These are phyloP conservation scores for Psix sp. DNA, from an alignment of 1,140 invertebrate species.

Conservation along the genomic window DNA sequence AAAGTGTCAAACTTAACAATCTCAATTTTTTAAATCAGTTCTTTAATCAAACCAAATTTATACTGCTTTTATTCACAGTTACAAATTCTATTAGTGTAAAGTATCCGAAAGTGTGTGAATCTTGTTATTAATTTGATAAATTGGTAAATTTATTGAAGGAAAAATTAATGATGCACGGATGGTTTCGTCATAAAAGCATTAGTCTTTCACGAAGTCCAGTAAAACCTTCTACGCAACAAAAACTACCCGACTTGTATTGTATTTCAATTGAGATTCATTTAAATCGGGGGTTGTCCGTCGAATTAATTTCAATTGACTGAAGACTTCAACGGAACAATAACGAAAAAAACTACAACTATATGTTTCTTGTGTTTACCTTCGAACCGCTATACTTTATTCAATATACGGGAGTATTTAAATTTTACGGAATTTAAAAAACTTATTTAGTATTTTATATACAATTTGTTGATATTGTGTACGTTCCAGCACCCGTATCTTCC, in stretches of 20 bases:
- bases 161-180: constrained; percentile 37
- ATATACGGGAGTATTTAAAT: constrained; percentile 74
- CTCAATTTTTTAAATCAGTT: too few species aligned
- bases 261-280: constrained; percentile 72
- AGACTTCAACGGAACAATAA: constrained; percentile 32
- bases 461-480: too few species aligned
- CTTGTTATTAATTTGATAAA: constrained; percentile 50
- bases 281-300: constrained; percentile 66
- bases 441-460: constrained; percentile 62
- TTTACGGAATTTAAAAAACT: too few species aligned
- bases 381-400: constrained; percentile 63
- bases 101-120: constrained; percentile 33
- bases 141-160: constrained; percentile 42
- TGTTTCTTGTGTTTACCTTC: constrained; percentile 56
- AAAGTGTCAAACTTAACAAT: too few species aligned
- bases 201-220: constrained; percentile 21
- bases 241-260: constrained; percentile 69
- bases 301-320: constrained; percentile 76
- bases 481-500: too few species aligned
- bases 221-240: constrained; percentile 31
- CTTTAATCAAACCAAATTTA: not conserved
- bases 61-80: not conserved
- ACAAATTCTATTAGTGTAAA: too few species aligned
- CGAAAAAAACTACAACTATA: constrained; percentile 20
- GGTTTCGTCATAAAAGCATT: constrained; percentile 33